These are phyloP conservation scores for Liodrosophila aerea DNA, from an alignment of 2,888 invertebrate genomes.

Conservation along the genomic window DNA sequence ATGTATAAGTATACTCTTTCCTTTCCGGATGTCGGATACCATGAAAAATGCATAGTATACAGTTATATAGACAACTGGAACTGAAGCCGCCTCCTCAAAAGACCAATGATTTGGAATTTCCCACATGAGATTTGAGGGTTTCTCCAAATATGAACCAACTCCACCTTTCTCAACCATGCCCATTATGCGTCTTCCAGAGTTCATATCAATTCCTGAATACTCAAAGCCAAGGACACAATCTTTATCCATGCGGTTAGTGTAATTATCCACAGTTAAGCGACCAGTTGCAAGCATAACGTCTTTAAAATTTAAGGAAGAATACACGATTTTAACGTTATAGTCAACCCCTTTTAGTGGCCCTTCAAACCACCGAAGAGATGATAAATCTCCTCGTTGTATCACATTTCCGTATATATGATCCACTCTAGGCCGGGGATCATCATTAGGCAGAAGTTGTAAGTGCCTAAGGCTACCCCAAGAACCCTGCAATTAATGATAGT, in stretches of 20 bases:
- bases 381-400: slow-evolving; percentile 91
- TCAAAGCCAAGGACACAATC: slow-evolving; percentile 88
- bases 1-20: slow-evolving; percentile 83
- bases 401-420: slow-evolving; percentile 91
- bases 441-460: slow-evolving; percentile 84
- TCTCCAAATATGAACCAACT: slow-evolving; percentile 83
- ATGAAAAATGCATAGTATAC: slow-evolving; percentile 84
- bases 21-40: slow-evolving; percentile 76
- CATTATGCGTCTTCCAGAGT: slow-evolving; percentile 86
- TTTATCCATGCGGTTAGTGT: slow-evolving; percentile 86
- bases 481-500: slow-evolving; percentile 62
- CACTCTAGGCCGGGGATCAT: slow-evolving; percentile 81
- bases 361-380: slow-evolving; percentile 92
- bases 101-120: slow-evolving; percentile 88
- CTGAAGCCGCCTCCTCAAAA: slow-evolving; percentile 89
- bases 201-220: slow-evolving; percentile 84
- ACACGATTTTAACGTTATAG: slow-evolving; percentile 83
- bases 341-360: slow-evolving; percentile 85
- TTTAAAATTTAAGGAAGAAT: slow-evolving; percentile 94
- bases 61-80: slow-evolving; percentile 91
- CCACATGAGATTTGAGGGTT: slow-evolving; percentile 83
- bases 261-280: slow-evolving; percentile 91
- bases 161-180: slow-evolving; percentile 84
- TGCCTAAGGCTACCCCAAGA: slow-evolving; percentile 92
- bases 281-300: slow-evolving; percentile 97